Percentiles rank a stretch among this genome's conserved stretches.
Evolutionary conservation across 1,140 invertebrate genomes (phyloP).

Genomic region (Pantala flavescens): DNA sequence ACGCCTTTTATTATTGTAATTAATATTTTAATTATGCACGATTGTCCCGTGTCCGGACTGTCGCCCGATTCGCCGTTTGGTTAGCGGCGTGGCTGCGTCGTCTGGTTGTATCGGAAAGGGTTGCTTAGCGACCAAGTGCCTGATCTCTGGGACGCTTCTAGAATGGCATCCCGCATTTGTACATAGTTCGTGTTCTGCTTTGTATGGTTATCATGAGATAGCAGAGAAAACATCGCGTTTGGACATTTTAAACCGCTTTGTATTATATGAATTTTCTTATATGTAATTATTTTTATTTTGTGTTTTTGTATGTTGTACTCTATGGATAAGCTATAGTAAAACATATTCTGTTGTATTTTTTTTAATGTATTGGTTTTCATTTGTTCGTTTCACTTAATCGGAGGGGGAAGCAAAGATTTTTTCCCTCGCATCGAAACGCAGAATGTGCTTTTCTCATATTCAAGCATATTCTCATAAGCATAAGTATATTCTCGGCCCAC

Average conservation of each 20-base stretch:
- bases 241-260: neutral
- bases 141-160: neutral
- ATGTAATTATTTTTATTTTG: neutral
- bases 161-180: neutral
- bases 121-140: neutral
- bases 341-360: neutral
- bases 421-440: no score
- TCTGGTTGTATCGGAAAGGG: neutral
- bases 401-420: no score
- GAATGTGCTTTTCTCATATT: no score
- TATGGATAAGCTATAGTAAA: neutral
- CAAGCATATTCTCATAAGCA: no score
- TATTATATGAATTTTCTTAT: neutral
- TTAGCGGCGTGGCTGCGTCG: neutral
- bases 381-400: neutral
- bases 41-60: neutral
- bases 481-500: no score
- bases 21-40: neutral
- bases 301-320: neutral
- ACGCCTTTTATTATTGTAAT: neutral
- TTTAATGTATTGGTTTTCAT: neutral
- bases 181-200: neutral
- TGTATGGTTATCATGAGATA: neutral
- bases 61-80: neutral
- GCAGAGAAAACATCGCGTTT: neutral